phyloP scores from a whole-genome alignment of 1,140 invertebrate species.

The Tachypleus tridentatus region DNA sequence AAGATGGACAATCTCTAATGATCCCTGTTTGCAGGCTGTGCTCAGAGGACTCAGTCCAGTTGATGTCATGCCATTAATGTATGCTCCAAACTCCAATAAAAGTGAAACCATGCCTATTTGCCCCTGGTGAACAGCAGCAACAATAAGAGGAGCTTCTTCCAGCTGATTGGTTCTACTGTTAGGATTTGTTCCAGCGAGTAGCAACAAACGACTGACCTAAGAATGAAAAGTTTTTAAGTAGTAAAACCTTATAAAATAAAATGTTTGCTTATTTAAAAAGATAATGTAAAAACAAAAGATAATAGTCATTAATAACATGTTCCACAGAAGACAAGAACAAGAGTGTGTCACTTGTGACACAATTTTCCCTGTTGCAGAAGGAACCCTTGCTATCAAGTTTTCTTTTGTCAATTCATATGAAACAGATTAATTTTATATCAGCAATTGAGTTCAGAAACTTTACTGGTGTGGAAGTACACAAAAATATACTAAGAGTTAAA shows the following conservation, averaged over 20 bases:
- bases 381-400: too few species aligned
- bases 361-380: too few species aligned
- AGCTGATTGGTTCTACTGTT: slow-evolving; percentile 56
- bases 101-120: slow-evolving; percentile 74
- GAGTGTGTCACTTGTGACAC: too few species aligned
- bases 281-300: too few species aligned
- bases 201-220: slow-evolving; percentile 72
- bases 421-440: too few species aligned
- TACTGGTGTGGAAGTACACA: too few species aligned
- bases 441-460: too few species aligned
- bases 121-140: slow-evolving; percentile 78
- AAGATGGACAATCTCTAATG: slow-evolving; percentile 28
- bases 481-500: too few species aligned
- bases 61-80: slow-evolving; percentile 75
- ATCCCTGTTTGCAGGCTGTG: slow-evolving; percentile 52
- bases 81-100: slow-evolving; percentile 80
- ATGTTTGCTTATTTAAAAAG: too few species aligned
- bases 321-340: too few species aligned
- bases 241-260: neutral
- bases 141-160: slow-evolving; percentile 69
- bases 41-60: slow-evolving; percentile 70
- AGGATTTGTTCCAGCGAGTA: slow-evolving; percentile 79
- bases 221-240: neutral
- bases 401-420: too few species aligned
- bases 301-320: too few species aligned